Conservation (phyloP, 2,113 vertebrate species). For the Erythrolamprus reginae region DNA sequence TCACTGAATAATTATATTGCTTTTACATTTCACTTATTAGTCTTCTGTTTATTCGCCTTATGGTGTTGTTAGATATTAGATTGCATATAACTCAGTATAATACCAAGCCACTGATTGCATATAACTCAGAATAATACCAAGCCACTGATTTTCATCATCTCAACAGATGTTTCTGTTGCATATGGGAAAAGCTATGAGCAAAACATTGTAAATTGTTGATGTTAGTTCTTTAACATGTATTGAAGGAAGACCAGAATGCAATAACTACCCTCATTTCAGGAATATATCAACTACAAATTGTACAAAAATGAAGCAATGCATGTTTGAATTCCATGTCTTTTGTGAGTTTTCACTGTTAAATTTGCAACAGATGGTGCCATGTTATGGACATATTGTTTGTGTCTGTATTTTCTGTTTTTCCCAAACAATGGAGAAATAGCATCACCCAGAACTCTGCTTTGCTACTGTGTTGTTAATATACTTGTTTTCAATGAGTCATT, state of each 20-base stretch:
- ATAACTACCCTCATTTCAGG: conserved; percentile 17
- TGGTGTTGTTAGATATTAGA: conserved; percentile 42
- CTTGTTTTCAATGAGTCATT: neutral
- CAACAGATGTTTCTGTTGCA: conserved; percentile 21
- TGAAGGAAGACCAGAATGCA: conserved; percentile 26
- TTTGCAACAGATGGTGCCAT: conserved; percentile 5
- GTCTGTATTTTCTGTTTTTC: neutral
- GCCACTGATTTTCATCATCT: conserved; percentile 20
- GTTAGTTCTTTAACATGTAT: conserved; percentile 40
- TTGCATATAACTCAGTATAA: conserved; percentile 41
- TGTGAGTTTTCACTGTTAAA: conserved; percentile 37
- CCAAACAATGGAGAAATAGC: neutral
- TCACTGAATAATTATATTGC: conserved; percentile 51
- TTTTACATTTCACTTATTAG: conserved; percentile 36
- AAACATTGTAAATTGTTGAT: conserved; percentile 38
- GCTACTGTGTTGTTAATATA: neutral
- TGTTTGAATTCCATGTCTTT: conserved; percentile 23
- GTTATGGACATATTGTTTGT: neutral
- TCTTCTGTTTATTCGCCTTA: conserved; percentile 40
- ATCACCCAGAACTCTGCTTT: neutral
- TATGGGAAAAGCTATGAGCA: conserved; percentile 36
- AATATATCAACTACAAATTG: conserved; percentile 32
- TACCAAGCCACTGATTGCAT: conserved; percentile 19
- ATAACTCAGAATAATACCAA: no score
- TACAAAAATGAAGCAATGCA: conserved; percentile 34